A percentile compares a stretch with the other conserved stretches of the same genome.
These are phyloP conservation scores for Octomys mimax DNA, from an alignment of 2,797 vertebrate genomes.

Conservation along the genomic window DNA sequence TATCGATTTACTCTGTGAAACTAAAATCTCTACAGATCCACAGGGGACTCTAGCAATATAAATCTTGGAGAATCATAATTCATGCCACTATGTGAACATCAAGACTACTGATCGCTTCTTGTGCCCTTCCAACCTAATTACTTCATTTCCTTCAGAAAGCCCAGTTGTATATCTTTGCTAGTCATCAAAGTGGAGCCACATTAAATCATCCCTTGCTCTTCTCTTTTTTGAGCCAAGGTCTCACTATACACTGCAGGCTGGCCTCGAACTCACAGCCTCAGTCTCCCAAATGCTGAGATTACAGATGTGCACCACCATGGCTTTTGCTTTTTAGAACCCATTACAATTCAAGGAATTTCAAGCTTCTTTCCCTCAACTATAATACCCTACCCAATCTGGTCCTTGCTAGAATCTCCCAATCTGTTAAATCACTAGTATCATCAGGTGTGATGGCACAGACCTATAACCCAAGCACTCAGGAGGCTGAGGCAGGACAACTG, in stretches of 20 bases:
- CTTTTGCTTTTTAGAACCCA: conserved; percentile 47
- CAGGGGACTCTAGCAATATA: conserved; percentile 17
- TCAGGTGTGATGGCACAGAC: too few relatives aligned
- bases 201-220: background rate
- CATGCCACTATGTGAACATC: background rate
- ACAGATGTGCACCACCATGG: background rate
- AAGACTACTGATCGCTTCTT: background rate
- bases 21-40: background rate
- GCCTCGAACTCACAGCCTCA: background rate
- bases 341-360: background rate
- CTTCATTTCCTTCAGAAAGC: conserved; percentile 47
- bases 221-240: background rate
- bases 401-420: conserved; percentile 31
- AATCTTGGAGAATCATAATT: conserved; percentile 35
- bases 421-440: background rate
- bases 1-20: conserved; percentile 31
- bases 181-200: conserved; percentile 48
- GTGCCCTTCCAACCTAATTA: background rate
- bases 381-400: conserved; percentile 9
- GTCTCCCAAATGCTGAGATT: background rate
- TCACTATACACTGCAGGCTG: background rate
- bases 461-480: too few relatives aligned
- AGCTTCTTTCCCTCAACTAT: background rate
- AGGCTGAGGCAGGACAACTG: too few relatives aligned
- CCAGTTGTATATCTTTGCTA: background rate